Percentiles rank a stretch among this genome's conserved stretches.
Evolutionary conservation across 30 jellyfish, hydroid and myxozoan genomes (phyloP).

Genomic region (Phacellophora camtschatica): DNA sequence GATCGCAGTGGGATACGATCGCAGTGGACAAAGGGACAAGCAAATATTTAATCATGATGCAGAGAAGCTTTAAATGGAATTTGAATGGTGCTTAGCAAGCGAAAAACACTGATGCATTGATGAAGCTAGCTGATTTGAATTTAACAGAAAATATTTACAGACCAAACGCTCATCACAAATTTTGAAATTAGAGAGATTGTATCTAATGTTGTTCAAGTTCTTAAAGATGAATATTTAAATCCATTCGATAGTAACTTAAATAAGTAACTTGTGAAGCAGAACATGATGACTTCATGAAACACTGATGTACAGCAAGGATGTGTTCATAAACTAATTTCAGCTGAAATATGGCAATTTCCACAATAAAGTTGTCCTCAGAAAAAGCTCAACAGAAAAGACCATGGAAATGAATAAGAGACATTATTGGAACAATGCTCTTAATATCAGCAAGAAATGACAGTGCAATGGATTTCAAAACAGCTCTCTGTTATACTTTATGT

Average conservation of each 20-base stretch:
- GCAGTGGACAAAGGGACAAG: slow-evolving; percentile 63
- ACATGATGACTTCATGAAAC: slow-evolving; percentile 25
- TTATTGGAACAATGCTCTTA: slow-evolving; percentile 28
- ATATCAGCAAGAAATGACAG: slow-evolving; percentile 29
- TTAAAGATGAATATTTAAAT: slow-evolving; percentile 33
- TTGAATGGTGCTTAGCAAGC: slow-evolving; percentile 60
- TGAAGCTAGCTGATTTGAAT: neutral
- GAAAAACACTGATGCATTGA: slow-evolving; percentile 21
- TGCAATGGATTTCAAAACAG: slow-evolving; percentile 13
- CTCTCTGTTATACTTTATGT: slow-evolving; percentile 20
- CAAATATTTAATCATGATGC: slow-evolving; percentile 57
- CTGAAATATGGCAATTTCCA: neutral
- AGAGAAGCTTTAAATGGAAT: slow-evolving; percentile 49
- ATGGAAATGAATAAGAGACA: slow-evolving; percentile 48
- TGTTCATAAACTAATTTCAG: slow-evolving; percentile 21
- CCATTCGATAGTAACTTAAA: slow-evolving; percentile 46
- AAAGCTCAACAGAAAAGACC: neutral
- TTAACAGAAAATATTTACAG: neutral
- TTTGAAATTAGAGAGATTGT: slow-evolving; percentile 29
- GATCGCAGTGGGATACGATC: no score
- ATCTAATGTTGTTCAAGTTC: neutral
- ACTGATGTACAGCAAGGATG: neutral
- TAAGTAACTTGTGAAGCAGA: slow-evolving; percentile 15
- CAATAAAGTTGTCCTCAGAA: neutral
- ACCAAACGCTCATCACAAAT: slow-evolving; percentile 42